A percentile compares a stretch with the other conserved stretches of the same genome.
These are phyloP conservation scores for Branchellion lobata DNA, from an alignment of 2,888 invertebrate species.

Conservation along the genomic window DNA sequence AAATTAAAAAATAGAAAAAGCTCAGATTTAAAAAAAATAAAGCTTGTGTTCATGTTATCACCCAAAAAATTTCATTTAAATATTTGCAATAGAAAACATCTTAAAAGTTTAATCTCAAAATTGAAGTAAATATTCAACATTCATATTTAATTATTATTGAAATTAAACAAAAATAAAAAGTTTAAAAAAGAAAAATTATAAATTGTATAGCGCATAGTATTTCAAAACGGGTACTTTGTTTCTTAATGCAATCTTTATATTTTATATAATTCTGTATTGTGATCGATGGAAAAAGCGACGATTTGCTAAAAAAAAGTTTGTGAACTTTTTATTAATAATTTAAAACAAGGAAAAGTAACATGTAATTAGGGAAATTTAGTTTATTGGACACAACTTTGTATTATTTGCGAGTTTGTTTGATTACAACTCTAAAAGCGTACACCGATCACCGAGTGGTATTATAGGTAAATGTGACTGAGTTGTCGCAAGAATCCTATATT, in stretches of 20 bases:
- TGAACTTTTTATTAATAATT: background rate
- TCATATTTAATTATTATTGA: too few relatives aligned
- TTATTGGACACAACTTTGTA: background rate
- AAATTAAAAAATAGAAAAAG: too few relatives aligned
- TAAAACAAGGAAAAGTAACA: background rate
- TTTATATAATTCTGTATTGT: slow-evolving; percentile 13
- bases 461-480: background rate
- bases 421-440: background rate
- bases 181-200: background rate
- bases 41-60: background rate
- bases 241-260: slow-evolving; percentile 21
- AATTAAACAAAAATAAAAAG: too few relatives aligned
- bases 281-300: slow-evolving; percentile 10
- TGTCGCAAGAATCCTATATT: too few relatives aligned
- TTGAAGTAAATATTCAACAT: too few relatives aligned
- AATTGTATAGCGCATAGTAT: slow-evolving; percentile 3
- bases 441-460: background rate
- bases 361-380: background rate
- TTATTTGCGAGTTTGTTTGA: slow-evolving; percentile 6
- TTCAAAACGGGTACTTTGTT: slow-evolving; percentile 11
- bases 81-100: background rate
- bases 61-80: background rate
- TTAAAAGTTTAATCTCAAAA: too few relatives aligned
- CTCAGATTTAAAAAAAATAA: too few relatives aligned
- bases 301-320: background rate